Evolutionary conservation across 2,113 vertebrate species (phyloP), one percentile per base, ranked within the genome.

Genomic region (Gavia stellata): DNA sequence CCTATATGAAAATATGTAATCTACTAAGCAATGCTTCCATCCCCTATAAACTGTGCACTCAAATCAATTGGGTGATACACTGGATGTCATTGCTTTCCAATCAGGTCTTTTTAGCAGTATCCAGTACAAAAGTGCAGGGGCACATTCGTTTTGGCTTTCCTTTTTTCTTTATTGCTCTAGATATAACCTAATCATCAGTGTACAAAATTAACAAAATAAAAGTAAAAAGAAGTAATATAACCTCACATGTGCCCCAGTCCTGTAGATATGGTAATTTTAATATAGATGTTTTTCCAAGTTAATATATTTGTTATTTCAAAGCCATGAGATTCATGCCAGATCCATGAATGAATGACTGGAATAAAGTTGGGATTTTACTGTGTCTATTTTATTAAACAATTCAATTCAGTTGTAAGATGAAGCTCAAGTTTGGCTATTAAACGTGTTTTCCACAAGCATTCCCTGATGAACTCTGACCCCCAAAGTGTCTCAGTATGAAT

Each of bases 71-170:
- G 17, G 23, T 59, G 23, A 25, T 50, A 67, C 23, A 17, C 12
- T 31, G 25, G 44, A 75, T 55, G 38, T 20, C 29, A 28, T 3
- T 75, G 16, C 26, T 67, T 45, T 83, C 45, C 21, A 65, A 87
- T 3, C 19, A 65, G 8, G 6, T 47, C 4, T 72, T 13, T 88
- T 13, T 44, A 44, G 24, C 44, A 38, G 31, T 33, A 77, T 10
- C 8, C 36, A 70, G 31, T 31, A 61, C 5, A 47, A 33, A 52
- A 86, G 3, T 26, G 11, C 18, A 52, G 9, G 0, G 0, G 7
- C 14, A 45, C 3, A 40, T 68, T 53, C 12, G 1, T 53, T 89
- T 58, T 0, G 0, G 7, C 14, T 88, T 87, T 44, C 15, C 79
- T 81, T 92, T 93, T 87, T 42, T 23, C 24, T 62, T 81, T 45